Base-by-base conservation (phyloP, 1,140 invertebrate genomes). In the Caligus rogercresseyi region DNA sequence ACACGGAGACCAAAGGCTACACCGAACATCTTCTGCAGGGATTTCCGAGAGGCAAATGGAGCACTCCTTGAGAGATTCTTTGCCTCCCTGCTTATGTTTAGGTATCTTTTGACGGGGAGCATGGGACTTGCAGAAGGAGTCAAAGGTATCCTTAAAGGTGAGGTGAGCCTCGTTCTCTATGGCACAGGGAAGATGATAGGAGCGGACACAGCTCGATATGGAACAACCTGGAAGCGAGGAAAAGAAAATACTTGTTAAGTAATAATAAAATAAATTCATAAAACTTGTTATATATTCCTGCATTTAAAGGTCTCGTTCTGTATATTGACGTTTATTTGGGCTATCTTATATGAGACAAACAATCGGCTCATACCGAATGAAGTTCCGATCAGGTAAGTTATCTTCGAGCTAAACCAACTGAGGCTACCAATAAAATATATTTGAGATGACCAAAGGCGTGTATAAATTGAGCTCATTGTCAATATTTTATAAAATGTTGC, bases 131-230 rank as follows among this genome's bases (percentile, higher is more conserved):
- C 82, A 83, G 71, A 72, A 83, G 1, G 81, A 81, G 64, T 79
- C 81, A 67, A 13, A 71, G 16, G 53, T 20, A 53, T 62, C 74
- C 20, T 75, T 77, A 70, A 76, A 81, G 71, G 80, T 83, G 66
- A 81, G 80, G 68, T 78, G 75, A 25, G 77, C 75, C 16, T 75
- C 76, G 68, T 75, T 71, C 56, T 74, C 69, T 43, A 78, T 64
- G 0, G 81, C 81, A 74, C 82, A 84, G 1, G 77, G 76, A 52
- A 78, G 76, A 70, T 84, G 83, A 70, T n/a, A 62, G 2, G 60
- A 43, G 16, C 21, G 52, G 2, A n/a, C 13, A 21, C 57, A 60
- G 2, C 16, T 25, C 3, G 21, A 24, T 3, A 24, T 25, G 14
- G 16, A 14, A 43, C 57, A 81, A 84, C 2, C 73, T 43, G 7